phyloP scores from a whole-genome alignment of 2,113 vertebrate genomes.

The Machaerirhynchus nigripectus region DNA sequence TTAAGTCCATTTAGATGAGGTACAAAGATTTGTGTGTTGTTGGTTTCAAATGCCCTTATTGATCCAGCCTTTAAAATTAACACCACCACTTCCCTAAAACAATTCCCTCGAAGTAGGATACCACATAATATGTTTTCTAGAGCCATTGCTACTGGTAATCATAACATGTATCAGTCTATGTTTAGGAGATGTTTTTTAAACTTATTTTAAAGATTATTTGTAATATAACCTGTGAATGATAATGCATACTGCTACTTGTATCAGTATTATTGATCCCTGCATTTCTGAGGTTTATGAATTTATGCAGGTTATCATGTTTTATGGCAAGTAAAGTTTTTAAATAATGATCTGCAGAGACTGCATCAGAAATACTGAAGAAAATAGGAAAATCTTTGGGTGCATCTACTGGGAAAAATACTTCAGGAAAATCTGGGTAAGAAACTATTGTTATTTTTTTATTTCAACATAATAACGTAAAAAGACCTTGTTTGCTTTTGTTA shows the following conservation, averaged over 20 bases:
- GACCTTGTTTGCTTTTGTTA: not conserved
- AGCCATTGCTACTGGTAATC: not conserved
- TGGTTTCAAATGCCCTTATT: not conserved
- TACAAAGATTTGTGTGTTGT: not conserved
- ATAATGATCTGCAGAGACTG: not conserved
- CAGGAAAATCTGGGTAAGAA: slow-evolving; percentile 7
- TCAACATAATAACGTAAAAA: not conserved
- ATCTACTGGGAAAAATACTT: not conserved
- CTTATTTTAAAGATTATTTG: not conserved
- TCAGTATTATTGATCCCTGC: not conserved
- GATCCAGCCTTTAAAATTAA: not conserved
- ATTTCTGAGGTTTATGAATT: not conserved
- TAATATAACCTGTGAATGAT: not conserved
- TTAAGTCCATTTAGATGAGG: not conserved
- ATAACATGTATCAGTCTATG: not conserved
- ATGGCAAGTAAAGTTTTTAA: not conserved
- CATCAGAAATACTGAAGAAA: not conserved
- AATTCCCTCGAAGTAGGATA: not conserved
- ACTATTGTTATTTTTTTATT: not conserved
- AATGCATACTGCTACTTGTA: not conserved
- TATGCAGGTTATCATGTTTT: not conserved
- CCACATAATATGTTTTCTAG: not conserved
- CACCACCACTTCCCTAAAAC: not conserved
- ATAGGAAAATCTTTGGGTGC: not conserved
- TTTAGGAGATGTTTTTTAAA: not conserved